phyloP scores from a whole-genome alignment of 2,888 invertebrate genomes.

The Acronicta alni region DNA sequence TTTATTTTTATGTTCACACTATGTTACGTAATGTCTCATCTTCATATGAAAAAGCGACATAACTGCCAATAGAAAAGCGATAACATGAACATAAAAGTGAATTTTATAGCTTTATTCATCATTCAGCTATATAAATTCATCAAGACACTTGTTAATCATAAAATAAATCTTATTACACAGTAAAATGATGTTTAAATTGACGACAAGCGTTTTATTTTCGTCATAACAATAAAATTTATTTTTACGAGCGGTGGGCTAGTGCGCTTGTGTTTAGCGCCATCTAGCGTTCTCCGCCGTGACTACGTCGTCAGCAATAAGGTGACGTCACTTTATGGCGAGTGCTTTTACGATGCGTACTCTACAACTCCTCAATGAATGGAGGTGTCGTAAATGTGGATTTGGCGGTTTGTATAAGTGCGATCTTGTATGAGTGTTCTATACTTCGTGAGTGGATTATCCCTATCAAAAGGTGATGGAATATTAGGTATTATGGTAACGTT shows the following conservation, averaged over 20 bases:
- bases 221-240: slow-evolving; percentile 90
- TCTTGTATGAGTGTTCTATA: slow-evolving; percentile 44
- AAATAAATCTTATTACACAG: slow-evolving; percentile 89
- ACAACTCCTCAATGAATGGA: slow-evolving; percentile 78
- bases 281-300: slow-evolving; percentile 72
- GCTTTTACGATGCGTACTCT: slow-evolving; percentile 73
- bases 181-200: slow-evolving; percentile 89
- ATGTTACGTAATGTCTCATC: slow-evolving; percentile 69
- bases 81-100: slow-evolving; percentile 83
- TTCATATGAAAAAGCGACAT: slow-evolving; percentile 76
- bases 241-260: slow-evolving; percentile 80
- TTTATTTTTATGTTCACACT: slow-evolving; percentile 71
- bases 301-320: slow-evolving; percentile 65
- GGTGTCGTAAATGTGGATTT: slow-evolving; percentile 78
- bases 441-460: slow-evolving; percentile 27
- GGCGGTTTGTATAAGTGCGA: slow-evolving; percentile 60
- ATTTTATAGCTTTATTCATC: slow-evolving; percentile 88
- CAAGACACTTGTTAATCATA: slow-evolving; percentile 89
- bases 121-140: slow-evolving; percentile 87
- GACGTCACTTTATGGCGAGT: slow-evolving; percentile 76
- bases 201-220: slow-evolving; percentile 89
- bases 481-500: slow-evolving; percentile 6
- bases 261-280: slow-evolving; percentile 77
- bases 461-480: slow-evolving; percentile 15
- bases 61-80: slow-evolving; percentile 84